These are phyloP conservation scores for Dipodomys ordii DNA, from an alignment of 2,113 vertebrate species.

Conservation along the genomic window DNA sequence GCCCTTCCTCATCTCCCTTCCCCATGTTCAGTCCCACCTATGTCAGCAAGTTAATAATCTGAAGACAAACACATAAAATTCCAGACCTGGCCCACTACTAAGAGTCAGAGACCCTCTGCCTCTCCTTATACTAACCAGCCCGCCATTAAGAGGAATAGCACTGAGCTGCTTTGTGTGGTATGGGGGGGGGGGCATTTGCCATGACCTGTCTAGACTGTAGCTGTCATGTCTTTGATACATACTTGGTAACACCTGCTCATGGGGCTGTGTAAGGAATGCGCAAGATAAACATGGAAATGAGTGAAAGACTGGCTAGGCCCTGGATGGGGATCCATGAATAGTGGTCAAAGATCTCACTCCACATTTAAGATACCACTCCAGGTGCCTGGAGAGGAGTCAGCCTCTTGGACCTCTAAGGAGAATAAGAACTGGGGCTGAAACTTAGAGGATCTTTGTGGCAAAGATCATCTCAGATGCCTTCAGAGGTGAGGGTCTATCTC, in stretches of 20 bases:
- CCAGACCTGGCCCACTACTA: background rate
- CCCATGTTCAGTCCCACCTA: background rate
- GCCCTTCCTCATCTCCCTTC: too few species aligned
- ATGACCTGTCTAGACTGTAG: background rate
- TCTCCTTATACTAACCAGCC: background rate
- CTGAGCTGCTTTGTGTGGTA: too few species aligned
- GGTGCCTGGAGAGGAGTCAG: background rate
- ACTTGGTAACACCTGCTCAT: background rate
- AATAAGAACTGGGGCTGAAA: background rate
- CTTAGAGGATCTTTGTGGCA: background rate
- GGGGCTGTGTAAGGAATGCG: background rate
- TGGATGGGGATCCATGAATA: accelerated
- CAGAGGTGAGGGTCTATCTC: background rate
- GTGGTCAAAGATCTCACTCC: background rate
- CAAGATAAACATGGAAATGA: accelerated
- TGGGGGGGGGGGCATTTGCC: accelerated
- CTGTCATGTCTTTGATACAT: background rate
- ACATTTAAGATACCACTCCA: background rate
- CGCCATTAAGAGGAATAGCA: background rate
- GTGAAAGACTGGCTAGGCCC: background rate
- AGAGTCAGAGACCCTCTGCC: background rate
- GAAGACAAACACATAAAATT: background rate
- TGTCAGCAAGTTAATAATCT: background rate
- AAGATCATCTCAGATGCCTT: background rate
- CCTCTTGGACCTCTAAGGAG: background rate